phyloP scores from a whole-genome alignment of 2,888 invertebrate genomes.

The Maniola hyperantus region DNA sequence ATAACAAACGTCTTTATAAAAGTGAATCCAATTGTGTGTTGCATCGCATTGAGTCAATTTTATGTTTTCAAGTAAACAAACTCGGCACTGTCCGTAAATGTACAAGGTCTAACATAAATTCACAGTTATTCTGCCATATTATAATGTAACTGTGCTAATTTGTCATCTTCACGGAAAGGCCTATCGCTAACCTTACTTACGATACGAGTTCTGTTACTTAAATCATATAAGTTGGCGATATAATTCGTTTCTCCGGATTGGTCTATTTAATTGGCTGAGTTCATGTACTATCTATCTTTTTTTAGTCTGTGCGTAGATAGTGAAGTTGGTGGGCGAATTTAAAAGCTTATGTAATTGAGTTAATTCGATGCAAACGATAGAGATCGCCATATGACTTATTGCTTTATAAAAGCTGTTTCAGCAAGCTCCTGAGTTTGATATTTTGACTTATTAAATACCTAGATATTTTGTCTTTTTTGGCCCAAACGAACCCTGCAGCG shows the following conservation, averaged over 20 bases:
- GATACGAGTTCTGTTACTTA: no score
- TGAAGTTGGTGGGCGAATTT: constrained; percentile 31
- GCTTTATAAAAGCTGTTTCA: neutral
- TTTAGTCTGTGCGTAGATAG: constrained; percentile 4
- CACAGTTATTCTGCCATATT: neutral
- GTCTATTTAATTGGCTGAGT: neutral
- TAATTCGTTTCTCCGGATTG: neutral
- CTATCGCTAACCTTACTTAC: no score
- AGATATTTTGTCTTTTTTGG: no score
- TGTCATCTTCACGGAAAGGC: neutral
- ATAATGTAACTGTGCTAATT: neutral
- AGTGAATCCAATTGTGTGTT: neutral
- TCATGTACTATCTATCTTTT: neutral
- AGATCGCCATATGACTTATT: constrained; percentile 5
- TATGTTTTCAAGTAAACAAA: no score
- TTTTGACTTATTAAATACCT: no score
- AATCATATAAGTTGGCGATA: no score
- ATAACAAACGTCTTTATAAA: neutral
- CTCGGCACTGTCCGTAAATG: no score
- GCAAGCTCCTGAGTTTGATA: neutral
- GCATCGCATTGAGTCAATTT: no score
- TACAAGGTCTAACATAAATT: no score
- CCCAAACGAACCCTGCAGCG: no score
- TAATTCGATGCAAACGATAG: constrained; percentile 24
- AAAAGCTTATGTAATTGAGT: constrained; percentile 35